Percentiles rank a stretch among this genome's conserved stretches.
Conservation (phyloP, 2,113 vertebrate species). For the Raja brachyura region DNA sequence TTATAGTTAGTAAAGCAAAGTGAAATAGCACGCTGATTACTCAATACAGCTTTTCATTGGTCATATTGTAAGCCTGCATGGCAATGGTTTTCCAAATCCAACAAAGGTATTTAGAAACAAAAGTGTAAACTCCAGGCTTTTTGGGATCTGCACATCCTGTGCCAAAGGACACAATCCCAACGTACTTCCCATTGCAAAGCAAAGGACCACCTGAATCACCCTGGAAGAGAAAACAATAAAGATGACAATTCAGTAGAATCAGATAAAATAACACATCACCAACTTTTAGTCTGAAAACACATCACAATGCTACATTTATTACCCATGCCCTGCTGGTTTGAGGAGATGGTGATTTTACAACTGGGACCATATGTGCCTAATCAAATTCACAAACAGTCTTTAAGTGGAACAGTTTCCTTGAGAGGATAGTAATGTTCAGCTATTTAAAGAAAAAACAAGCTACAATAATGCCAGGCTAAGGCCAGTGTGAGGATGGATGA, state of each 20-base stretch:
- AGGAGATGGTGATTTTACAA: too few species aligned
- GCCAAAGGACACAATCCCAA: conserved; percentile 13
- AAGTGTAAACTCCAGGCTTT: conserved; percentile 26
- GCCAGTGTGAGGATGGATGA: not conserved
- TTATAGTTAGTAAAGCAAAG: not conserved
- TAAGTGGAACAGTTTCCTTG: not conserved
- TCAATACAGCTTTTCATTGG: not conserved
- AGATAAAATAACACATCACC: not conserved
- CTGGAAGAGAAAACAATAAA: not conserved
- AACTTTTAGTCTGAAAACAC: too few species aligned
- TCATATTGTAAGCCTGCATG: too few species aligned
- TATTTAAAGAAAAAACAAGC: not conserved
- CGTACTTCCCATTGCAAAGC: not conserved
- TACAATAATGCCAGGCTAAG: not conserved
- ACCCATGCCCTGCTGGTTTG: too few species aligned
- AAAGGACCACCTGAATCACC: conserved; percentile 36
- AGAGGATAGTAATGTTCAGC: not conserved
- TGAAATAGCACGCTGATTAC: not conserved
- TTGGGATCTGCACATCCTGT: not conserved
- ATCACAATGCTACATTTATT: too few species aligned
- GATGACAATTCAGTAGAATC: not conserved
- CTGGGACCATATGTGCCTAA: too few species aligned
- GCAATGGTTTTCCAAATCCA: not conserved
- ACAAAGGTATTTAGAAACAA: conserved; percentile 12
- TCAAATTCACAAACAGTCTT: too few species aligned